Evolutionary conservation across 2,113 vertebrate genomes (phyloP).

Genomic region (Laterallus jamaicensis): DNA sequence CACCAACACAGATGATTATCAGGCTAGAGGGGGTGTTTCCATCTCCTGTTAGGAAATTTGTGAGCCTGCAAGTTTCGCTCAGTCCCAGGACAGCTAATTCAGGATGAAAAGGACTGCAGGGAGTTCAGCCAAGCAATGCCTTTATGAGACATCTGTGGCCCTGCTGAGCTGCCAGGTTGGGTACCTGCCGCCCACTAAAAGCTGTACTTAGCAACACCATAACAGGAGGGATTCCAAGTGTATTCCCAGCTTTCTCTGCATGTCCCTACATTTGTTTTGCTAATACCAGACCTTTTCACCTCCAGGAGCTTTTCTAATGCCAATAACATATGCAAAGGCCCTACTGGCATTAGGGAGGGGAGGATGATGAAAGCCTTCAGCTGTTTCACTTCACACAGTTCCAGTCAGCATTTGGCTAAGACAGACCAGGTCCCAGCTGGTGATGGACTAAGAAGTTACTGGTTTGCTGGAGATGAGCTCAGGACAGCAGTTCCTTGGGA

Average conservation of each 20-base stretch:
- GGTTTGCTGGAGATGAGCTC: background rate
- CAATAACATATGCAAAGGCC: background rate
- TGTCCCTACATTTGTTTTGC: background rate
- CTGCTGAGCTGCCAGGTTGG: background rate
- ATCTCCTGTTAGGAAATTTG: accelerated
- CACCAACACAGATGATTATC: background rate
- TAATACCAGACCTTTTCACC: background rate
- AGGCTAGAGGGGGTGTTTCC: background rate
- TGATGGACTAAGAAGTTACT: background rate
- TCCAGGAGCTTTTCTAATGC: background rate
- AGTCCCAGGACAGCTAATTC: background rate
- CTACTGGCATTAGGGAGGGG: background rate
- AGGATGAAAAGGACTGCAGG: background rate
- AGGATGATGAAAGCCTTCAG: background rate
- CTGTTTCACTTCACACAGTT: background rate
- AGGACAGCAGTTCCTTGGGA: background rate
- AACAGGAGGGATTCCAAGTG: background rate
- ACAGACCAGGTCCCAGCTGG: background rate
- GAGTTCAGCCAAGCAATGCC: background rate
- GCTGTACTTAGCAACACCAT: background rate
- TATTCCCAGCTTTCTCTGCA: background rate
- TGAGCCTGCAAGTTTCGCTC: background rate
- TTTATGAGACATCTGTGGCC: background rate
- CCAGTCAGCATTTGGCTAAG: background rate
- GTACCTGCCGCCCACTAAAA: background rate